phyloP scores from a whole-genome alignment of 2,888 invertebrate species.

The Ormyrus nitidulus region DNA sequence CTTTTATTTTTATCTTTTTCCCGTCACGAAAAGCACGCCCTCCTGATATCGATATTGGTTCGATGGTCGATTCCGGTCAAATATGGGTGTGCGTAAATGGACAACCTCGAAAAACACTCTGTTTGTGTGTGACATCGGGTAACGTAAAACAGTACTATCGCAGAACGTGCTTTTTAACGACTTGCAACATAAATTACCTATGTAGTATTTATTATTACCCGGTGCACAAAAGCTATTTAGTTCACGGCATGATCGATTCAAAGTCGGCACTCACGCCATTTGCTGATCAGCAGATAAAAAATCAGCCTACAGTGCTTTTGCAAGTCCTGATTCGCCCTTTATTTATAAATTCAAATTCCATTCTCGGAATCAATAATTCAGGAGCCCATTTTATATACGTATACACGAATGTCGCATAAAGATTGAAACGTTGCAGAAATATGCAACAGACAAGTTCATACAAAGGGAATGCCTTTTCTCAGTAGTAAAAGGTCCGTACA shows the following conservation, averaged over 20 bases:
- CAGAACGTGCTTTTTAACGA: slow-evolving; percentile 35
- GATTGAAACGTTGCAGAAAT: slow-evolving; percentile 19
- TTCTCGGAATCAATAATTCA: neutral
- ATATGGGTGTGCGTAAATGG: slow-evolving; percentile 21
- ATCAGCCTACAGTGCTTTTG: slow-evolving; percentile 60
- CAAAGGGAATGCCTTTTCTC: slow-evolving; percentile 22
- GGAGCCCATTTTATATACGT: neutral
- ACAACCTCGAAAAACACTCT: too few species aligned
- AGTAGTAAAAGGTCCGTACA: slow-evolving; percentile 33
- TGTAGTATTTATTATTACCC: slow-evolving; percentile 32
- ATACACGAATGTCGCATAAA: neutral
- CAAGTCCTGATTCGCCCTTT: slow-evolving; percentile 53
- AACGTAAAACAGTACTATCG: too few species aligned
- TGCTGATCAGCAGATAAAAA: slow-evolving; percentile 64
- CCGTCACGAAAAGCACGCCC: neutral
- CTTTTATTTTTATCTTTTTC: neutral
- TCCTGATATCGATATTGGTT: slow-evolving; percentile 6
- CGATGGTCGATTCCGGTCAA: slow-evolving; percentile 24
- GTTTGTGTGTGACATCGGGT: too few species aligned
- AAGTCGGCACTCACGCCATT: slow-evolving; percentile 66
- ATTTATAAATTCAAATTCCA: neutral
- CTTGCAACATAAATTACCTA: slow-evolving; percentile 30
- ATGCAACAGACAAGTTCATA: slow-evolving; percentile 19
- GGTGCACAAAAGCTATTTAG: slow-evolving; percentile 52
- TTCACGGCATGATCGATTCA: slow-evolving; percentile 61